Evolutionary conservation across 1,140 invertebrate species (phyloP).

Genomic region (Drosophila suzukii): DNA sequence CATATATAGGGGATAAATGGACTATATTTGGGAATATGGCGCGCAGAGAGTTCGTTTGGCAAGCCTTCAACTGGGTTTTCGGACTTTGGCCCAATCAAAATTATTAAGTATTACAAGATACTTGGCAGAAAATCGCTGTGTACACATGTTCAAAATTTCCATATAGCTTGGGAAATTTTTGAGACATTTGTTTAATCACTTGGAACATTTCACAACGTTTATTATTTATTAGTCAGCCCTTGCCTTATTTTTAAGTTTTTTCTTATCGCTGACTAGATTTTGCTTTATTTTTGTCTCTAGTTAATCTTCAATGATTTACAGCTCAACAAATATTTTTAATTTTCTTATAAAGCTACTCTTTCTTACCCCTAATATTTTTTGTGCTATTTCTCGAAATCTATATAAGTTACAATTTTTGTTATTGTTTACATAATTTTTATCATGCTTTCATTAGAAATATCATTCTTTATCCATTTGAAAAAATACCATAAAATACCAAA

Average conservation of each 20-base stretch:
- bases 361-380: too few relatives aligned
- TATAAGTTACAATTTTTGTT: too few relatives aligned
- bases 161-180: not conserved
- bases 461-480: too few relatives aligned
- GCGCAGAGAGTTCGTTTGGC: conserved; percentile 11
- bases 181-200: not conserved
- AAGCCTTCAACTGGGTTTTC: conserved; percentile 7
- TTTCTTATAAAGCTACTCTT: too few relatives aligned
- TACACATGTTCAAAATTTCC: not conserved
- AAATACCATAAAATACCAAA: too few relatives aligned
- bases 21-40: not conserved
- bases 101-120: conserved; percentile 25
- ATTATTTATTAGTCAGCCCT: too few relatives aligned
- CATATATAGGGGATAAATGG: not conserved
- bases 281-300: not conserved
- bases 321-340: too few relatives aligned
- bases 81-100: conserved; percentile 35
- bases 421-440: too few relatives aligned
- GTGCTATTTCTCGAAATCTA: too few relatives aligned
- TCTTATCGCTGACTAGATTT: not conserved
- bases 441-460: too few relatives aligned
- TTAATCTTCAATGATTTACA: too few relatives aligned
- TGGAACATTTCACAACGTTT: not conserved
- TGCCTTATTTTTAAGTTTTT: not conserved
- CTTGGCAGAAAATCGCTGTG: conserved; percentile 2